Evolutionary conservation across 92 coral and sea anemone genomes (phyloP).

Genomic region (Scolanthus callimorphus): DNA sequence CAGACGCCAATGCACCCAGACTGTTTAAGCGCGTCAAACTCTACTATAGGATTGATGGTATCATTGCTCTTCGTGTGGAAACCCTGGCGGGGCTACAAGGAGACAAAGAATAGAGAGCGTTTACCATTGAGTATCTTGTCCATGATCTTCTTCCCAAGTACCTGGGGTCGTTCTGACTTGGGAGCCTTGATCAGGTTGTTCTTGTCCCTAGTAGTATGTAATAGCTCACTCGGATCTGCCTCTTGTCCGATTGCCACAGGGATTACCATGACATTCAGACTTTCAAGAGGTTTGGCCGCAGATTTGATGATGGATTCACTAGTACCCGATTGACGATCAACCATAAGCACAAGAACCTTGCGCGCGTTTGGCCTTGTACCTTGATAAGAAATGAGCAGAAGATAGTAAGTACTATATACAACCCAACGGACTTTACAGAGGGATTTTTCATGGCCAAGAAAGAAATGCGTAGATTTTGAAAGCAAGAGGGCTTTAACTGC

Average conservation of each 20-base stretch:
- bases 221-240: slow-evolving; percentile 44
- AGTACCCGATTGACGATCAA: slow-evolving; percentile 62
- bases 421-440: too few species aligned
- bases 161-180: slow-evolving; percentile 23
- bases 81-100: too few species aligned
- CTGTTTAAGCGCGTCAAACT: too few species aligned
- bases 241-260: slow-evolving; percentile 70
- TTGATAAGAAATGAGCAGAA: background rate
- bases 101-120: too few species aligned
- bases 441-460: background rate
- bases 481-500: too few species aligned
- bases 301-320: slow-evolving; percentile 28
- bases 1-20: too few species aligned
- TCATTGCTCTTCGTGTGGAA: too few species aligned
- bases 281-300: slow-evolving; percentile 48
- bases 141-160: slow-evolving; percentile 43
- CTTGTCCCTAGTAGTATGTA: slow-evolving; percentile 25
- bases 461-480: background rate
- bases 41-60: too few species aligned
- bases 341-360: slow-evolving; percentile 69
- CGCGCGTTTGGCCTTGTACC: slow-evolving; percentile 79
- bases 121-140: slow-evolving; percentile 30
- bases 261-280: slow-evolving; percentile 47
- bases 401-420: too few species aligned
- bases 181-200: slow-evolving; percentile 30